phyloP scores from a whole-genome alignment of 2,797 vertebrate species.

The Strix occidentalis region DNA sequence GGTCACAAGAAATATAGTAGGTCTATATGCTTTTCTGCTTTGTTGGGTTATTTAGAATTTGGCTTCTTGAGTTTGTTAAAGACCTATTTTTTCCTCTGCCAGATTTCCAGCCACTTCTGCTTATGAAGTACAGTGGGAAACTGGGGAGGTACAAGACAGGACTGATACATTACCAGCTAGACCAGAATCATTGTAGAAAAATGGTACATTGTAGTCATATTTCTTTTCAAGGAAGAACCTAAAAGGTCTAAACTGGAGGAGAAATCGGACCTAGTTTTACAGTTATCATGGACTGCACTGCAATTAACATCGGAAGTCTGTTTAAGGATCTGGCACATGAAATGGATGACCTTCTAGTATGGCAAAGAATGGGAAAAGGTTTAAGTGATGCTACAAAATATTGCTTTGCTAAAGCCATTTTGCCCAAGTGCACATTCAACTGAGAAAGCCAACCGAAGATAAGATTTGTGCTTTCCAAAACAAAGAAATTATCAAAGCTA shows the following conservation, averaged over 20 bases:
- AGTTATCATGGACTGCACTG: background rate
- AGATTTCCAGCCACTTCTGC: background rate
- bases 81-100: background rate
- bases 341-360: background rate
- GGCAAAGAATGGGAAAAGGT: background rate
- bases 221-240: background rate
- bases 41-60: background rate
- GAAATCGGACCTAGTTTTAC: background rate
- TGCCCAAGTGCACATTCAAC: background rate
- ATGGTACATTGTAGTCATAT: rapidly evolving
- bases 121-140: background rate
- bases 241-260: background rate
- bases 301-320: background rate
- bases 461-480: background rate
- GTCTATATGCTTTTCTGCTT: background rate
- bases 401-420: background rate
- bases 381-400: background rate
- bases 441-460: background rate
- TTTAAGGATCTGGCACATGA: background rate
- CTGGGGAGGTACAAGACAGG: background rate
- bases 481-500: background rate
- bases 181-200: background rate
- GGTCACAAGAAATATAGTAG: background rate
- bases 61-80: background rate
- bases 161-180: background rate